Base-by-base conservation (phyloP, 2,113 vertebrate species). In the Probosciger aterrimus region DNA sequence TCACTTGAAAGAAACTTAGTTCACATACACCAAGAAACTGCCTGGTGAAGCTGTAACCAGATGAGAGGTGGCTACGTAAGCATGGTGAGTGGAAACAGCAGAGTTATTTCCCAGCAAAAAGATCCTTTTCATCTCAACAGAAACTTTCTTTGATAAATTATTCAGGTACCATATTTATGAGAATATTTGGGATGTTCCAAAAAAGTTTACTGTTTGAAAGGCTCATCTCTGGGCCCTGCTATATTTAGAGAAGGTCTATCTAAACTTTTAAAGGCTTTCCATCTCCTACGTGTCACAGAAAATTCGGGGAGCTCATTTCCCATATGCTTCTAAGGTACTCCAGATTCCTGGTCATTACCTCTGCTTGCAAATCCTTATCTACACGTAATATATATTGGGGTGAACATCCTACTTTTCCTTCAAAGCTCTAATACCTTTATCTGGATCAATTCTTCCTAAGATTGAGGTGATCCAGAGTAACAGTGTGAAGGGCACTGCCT, bases 281-380 rank as follows among this genome's bases (percentile, higher is more conserved):
- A 5, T 43, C 5, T 16, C 14, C 4, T 31, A 7, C 3, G 15
- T 27, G 4, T 52, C 18, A 53, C 10, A 52, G 11, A 75, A 57
- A 63, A 18, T 1, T 3, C 30, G 11, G 4, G 7, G 3, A 90
- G 10, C 1, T 77, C 18, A 30, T 82, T 63, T 28, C 2, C n/a
- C 0, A 0, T 24, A 8, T 28, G 8, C 1, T 81, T 70, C 41
- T 46, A 14, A 2, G 11, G 2, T 6, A 16, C 19, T 8, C 0
- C 1, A 31, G 2, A 6, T 53, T 67, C 44, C 75, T 68, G 8
- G 7, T 46, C 8, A 11, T 64, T 47, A 7, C 33, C 3, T 63
- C 16, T 50, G 11, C 11, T 30, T 90, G 81, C 25, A 87, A 28
- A 3, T 22, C 0, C 1, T 18, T 79, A 62, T 7, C 37, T 47